A percentile compares a stretch with the other conserved stretches of the same genome.
Conservation (phyloP, 35 echinoderm and acorn worm genomes). For the Apostichopus japonicus region DNA sequence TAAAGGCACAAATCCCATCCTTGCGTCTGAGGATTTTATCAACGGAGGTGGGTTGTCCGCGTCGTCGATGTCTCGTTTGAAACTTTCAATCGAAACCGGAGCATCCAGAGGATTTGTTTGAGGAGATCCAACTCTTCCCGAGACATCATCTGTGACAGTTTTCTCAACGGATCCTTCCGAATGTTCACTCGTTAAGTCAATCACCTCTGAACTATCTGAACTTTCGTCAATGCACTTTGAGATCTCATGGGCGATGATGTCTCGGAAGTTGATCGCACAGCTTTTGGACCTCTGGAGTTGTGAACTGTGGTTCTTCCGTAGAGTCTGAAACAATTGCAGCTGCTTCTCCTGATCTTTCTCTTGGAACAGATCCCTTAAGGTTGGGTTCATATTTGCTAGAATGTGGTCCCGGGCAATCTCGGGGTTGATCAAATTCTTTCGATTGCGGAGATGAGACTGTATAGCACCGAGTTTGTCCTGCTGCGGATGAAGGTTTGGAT, state of each 20-base stretch:
- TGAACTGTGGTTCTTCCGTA: constrained; percentile 29
- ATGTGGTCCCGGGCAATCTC: constrained; percentile 36
- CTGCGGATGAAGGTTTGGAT: background rate
- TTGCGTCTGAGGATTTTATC: constrained; percentile 14
- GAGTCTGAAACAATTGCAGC: background rate
- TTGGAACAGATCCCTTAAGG: constrained; percentile 27
- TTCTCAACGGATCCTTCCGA: background rate
- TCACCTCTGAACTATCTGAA: constrained; percentile 22
- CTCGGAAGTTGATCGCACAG: constrained; percentile 32
- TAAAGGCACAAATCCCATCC: constrained; percentile 23
- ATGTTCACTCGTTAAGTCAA: constrained; percentile 34
- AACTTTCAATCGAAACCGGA: constrained; percentile 7
- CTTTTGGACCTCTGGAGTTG: constrained; percentile 17
- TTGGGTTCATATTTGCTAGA: constrained; percentile 24
- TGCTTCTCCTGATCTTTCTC: constrained; percentile 45
- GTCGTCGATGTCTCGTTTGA: background rate
- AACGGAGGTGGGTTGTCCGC: background rate
- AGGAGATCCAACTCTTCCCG: background rate
- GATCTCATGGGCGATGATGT: constrained; percentile 46
- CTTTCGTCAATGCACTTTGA: constrained; percentile 48
- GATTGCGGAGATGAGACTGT: background rate
- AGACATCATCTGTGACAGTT: background rate
- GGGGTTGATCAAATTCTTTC: constrained; percentile 40
- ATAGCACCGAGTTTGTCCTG: constrained; percentile 6
- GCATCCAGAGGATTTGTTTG: background rate